Conservation (phyloP, 2,888 invertebrate species). For the Lochmaea capreae region DNA sequence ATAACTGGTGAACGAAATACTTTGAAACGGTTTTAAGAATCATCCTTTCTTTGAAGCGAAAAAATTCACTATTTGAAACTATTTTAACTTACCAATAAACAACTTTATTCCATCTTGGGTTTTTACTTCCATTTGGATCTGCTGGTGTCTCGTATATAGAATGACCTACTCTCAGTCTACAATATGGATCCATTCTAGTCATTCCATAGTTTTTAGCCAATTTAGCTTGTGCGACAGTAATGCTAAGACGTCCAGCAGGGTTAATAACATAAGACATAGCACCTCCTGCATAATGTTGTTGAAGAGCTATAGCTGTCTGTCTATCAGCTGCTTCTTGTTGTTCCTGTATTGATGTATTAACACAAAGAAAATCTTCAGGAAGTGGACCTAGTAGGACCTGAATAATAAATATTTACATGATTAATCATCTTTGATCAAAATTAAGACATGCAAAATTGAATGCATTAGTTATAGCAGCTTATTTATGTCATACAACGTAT, state of each 20-base stretch:
- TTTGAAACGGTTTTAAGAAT: too few species aligned
- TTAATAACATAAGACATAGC: conserved; percentile 63
- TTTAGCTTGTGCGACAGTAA: conserved; percentile 91
- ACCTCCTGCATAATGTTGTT: conserved; percentile 73
- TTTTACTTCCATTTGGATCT: conserved; percentile 93
- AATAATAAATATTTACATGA: conserved; percentile 22
- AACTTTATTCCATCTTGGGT: conserved; percentile 95
- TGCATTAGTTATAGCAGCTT: neutral
- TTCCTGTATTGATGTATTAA: conserved; percentile 70
- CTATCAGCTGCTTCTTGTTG: conserved; percentile 83
- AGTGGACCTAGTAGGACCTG: conserved; percentile 84
- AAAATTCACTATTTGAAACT: conserved; percentile 6
- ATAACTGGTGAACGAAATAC: neutral
- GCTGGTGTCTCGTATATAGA: conserved; percentile 96
- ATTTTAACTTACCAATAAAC: conserved; percentile 80
- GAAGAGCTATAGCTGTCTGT: conserved; percentile 79
- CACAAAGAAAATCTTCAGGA: conserved; percentile 80
- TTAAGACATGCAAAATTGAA: too few species aligned
- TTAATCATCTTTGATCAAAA: neutral
- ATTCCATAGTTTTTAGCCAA: conserved; percentile 95
- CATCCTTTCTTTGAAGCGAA: too few species aligned
- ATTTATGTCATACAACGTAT: neutral
- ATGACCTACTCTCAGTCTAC: conserved; percentile 91
- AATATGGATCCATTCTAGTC: conserved; percentile 97
- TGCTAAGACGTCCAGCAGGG: conserved; percentile 79